Percentiles rank a stretch among this genome's conserved stretches.
phyloP scores from a whole-genome alignment of 2,888 invertebrate genomes.

The Athalia circularis region DNA sequence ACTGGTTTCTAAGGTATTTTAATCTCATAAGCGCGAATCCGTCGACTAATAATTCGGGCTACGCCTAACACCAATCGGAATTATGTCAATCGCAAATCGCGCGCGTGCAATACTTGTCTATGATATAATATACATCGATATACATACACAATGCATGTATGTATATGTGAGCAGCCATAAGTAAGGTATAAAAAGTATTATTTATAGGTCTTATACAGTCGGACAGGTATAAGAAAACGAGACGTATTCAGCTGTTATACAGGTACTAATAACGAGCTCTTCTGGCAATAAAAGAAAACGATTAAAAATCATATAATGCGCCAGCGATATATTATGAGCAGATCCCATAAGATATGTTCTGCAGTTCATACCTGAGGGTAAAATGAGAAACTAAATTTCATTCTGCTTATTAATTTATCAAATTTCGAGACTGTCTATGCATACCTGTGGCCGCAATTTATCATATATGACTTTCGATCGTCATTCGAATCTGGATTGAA shows the following conservation, averaged over 20 bases:
- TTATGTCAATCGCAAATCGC: too few species aligned
- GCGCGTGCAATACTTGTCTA: neutral
- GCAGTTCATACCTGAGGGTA: too few species aligned
- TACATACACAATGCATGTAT: neutral
- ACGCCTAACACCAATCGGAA: too few species aligned
- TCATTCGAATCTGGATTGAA: neutral
- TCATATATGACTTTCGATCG: too few species aligned
- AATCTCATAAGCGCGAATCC: too few species aligned
- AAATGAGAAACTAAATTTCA: too few species aligned
- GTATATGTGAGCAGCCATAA: slow-evolving; percentile 29
- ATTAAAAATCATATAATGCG: slow-evolving; percentile 14
- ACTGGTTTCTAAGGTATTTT: too few species aligned
- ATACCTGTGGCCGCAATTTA: too few species aligned
- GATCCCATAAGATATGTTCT: too few species aligned
- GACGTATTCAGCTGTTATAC: neutral
- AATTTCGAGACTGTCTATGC: too few species aligned
- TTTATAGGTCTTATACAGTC: slow-evolving; percentile 19
- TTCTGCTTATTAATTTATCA: too few species aligned
- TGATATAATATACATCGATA: neutral
- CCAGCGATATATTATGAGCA: neutral
- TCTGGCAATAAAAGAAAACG: slow-evolving; percentile 20
- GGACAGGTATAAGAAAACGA: slow-evolving; percentile 2
- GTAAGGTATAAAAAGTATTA: slow-evolving; percentile 39
- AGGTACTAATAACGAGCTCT: slow-evolving; percentile 14
- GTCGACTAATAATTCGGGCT: too few species aligned